Evolutionary conservation across 2,888 invertebrate genomes (phyloP).

Genomic region (Drosophila eohydei): DNA sequence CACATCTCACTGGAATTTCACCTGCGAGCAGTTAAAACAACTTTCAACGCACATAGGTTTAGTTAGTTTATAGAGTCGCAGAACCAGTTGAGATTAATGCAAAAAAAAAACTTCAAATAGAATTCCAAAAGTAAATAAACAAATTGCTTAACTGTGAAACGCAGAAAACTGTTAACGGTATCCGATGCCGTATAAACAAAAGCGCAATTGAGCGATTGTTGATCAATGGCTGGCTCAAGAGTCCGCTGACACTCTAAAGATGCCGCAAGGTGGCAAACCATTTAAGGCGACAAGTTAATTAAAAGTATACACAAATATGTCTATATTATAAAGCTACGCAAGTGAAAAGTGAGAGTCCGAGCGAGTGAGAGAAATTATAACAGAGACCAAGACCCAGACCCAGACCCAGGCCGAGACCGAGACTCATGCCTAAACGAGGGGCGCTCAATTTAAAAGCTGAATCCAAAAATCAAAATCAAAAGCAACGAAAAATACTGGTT

Average conservation of each 20-base stretch:
- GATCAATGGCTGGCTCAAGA: background rate
- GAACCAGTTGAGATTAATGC: conserved; percentile 49
- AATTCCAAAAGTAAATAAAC: conserved; percentile 15
- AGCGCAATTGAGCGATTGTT: conserved; percentile 6
- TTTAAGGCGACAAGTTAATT: conserved; percentile 60
- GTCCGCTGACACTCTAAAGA: conserved; percentile 10
- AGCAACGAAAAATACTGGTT: conserved; percentile 66
- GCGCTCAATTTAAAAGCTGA: background rate
- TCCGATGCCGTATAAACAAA: conserved; percentile 9
- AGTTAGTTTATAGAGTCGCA: conserved; percentile 30
- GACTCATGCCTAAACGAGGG: conserved; percentile 23
- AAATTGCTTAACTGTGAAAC: conserved; percentile 38
- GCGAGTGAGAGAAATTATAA: conserved; percentile 72
- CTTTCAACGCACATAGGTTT: conserved; percentile 46
- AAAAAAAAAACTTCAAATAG: conserved; percentile 18
- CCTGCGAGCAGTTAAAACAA: conserved; percentile 29
- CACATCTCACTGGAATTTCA: conserved; percentile 35
- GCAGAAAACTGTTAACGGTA: conserved; percentile 12
- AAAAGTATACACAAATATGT: conserved; percentile 31
- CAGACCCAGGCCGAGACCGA: conserved; percentile 20
- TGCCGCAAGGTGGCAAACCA: conserved; percentile 47
- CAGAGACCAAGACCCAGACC: conserved; percentile 42
- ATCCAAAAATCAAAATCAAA: conserved; percentile 18
- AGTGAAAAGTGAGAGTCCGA: conserved; percentile 79
- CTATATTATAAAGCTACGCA: conserved; percentile 9